These are phyloP conservation scores for Thermophis baileyi DNA, from an alignment of 2,113 vertebrate species.

Conservation along the genomic window DNA sequence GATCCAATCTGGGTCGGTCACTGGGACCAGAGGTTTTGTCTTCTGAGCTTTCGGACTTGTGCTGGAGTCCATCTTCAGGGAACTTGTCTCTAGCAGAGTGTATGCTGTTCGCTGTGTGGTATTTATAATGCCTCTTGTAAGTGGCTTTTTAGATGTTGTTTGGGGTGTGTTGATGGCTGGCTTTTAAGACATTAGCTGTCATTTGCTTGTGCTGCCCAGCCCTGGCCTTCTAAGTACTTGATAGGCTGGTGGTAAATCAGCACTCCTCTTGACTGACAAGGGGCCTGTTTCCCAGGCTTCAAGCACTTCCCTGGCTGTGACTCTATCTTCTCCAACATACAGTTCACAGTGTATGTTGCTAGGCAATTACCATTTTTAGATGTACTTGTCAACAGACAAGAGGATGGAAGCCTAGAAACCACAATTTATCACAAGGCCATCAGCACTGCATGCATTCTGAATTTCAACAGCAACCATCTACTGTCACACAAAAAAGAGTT, in stretches of 20 bases:
- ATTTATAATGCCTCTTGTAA: background rate
- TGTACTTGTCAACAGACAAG: too few species aligned
- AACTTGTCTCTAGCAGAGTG: background rate
- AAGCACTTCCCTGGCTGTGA: too few species aligned
- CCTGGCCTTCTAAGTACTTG: background rate
- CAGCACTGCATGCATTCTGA: too few species aligned
- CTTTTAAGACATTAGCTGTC: background rate
- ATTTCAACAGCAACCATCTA: too few species aligned
- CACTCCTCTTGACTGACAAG: background rate
- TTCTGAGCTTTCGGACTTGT: background rate
- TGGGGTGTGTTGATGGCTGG: background rate
- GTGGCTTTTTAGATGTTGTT: background rate
- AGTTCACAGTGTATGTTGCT: too few species aligned
- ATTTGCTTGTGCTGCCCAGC: background rate
- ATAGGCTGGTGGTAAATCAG: background rate
- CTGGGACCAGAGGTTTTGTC: too few species aligned
- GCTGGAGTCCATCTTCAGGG: background rate
- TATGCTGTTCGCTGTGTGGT: background rate
- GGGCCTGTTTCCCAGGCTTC: too few species aligned
- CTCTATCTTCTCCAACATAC: too few species aligned
- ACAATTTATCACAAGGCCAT: too few species aligned
- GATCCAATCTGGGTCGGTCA: background rate
- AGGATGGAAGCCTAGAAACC: too few species aligned
- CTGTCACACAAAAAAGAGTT: too few species aligned
- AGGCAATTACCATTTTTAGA: too few species aligned